Evolutionary conservation across 2,113 vertebrate genomes (phyloP).

Genomic region (Tupaia chinensis): DNA sequence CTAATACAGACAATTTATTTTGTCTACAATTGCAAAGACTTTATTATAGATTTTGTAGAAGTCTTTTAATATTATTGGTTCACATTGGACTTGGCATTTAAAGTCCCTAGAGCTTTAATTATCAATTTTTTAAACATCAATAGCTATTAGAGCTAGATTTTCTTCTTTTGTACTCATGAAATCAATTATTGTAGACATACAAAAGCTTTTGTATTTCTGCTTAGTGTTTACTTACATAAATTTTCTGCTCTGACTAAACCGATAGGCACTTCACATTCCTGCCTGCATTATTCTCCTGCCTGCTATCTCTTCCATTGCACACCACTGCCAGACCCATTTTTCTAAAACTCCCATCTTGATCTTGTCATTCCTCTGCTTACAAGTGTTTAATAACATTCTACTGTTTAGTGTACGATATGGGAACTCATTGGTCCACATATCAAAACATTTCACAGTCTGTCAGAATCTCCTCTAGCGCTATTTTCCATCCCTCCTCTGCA

Average conservation of each 20-base stretch:
- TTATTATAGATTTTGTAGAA: background rate
- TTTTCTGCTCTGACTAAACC: background rate
- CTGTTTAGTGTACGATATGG: background rate
- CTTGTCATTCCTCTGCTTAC: background rate
- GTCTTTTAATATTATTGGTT: background rate
- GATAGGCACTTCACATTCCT: background rate
- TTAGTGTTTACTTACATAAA: background rate
- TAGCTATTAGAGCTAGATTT: background rate
- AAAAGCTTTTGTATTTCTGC: background rate
- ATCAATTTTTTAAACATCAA: background rate
- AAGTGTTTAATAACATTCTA: background rate
- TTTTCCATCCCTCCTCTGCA: background rate
- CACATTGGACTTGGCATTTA: background rate
- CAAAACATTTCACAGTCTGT: background rate
- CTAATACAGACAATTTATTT: background rate
- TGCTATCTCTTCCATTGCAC: background rate
- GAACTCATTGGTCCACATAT: background rate
- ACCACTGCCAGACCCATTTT: background rate
- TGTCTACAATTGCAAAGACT: no score
- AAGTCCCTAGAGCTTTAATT: background rate
- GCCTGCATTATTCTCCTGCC: background rate
- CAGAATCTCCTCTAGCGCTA: background rate
- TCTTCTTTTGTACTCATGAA: background rate
- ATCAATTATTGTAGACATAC: background rate
- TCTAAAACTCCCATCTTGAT: background rate